Evolutionary conservation across 2,113 vertebrate species (phyloP).

Genomic region (Melanotaenia duboulayi): DNA sequence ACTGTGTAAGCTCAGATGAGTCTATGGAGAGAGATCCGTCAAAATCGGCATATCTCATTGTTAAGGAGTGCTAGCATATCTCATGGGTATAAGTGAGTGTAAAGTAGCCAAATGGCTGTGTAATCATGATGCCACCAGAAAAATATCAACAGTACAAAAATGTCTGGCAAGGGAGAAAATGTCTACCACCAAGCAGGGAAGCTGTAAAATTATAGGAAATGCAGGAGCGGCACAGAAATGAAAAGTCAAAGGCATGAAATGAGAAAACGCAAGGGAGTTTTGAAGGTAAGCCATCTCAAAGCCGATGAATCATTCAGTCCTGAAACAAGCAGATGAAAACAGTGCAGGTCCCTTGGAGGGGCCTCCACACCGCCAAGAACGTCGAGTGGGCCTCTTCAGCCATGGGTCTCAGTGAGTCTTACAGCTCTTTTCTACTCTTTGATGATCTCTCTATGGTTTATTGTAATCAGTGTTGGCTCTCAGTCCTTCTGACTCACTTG

Average conservation of each 20-base stretch:
- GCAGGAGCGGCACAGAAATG: slow-evolving; percentile 18
- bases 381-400: slow-evolving; percentile 71
- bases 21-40: slow-evolving; percentile 51
- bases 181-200: background rate
- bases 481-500: slow-evolving; percentile 59
- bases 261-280: slow-evolving; percentile 37
- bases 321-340: slow-evolving; percentile 66
- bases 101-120: slow-evolving; percentile 37
- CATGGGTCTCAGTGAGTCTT: slow-evolving; percentile 47
- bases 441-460: slow-evolving; percentile 64
- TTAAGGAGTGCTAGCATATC: slow-evolving; percentile 29
- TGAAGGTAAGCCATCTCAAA: slow-evolving; percentile 48
- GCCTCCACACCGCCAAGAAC: slow-evolving; percentile 58
- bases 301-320: slow-evolving; percentile 67
- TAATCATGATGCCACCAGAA: slow-evolving; percentile 35
- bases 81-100: slow-evolving; percentile 32
- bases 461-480: slow-evolving; percentile 68
- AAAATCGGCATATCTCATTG: slow-evolving; percentile 50
- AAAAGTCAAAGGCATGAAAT: slow-evolving; percentile 58
- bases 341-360: slow-evolving; percentile 51
- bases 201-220: slow-evolving; percentile 21
- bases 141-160: slow-evolving; percentile 20
- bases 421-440: slow-evolving; percentile 65
- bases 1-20: slow-evolving; percentile 59
- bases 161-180: background rate